Base-by-base conservation (phyloP, 2,113 vertebrate species). In the Nycticorax nycticorax region DNA sequence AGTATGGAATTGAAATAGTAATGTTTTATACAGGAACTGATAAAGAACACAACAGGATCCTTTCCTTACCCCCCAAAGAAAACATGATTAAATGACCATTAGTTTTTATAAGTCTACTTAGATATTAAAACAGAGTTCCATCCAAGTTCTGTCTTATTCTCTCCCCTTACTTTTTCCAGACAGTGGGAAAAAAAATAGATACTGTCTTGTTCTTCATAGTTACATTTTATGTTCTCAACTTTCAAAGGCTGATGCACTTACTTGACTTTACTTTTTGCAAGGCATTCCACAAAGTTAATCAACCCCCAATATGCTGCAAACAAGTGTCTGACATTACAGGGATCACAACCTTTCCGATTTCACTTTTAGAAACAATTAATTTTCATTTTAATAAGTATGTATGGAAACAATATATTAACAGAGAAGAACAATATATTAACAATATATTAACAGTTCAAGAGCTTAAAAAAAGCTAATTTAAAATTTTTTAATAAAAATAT, bases 61-160 rank as follows among this genome's bases (percentile, higher is more conserved):
- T 1, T 5, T 1, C 32, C 12, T 8, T 2, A 23, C 14, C 6
- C 14, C 4, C 4, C 23, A 27, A 39, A 74, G 15, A 23, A 69
- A 86, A 91, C 19, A 18, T 4, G 8, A 60, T 45, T 55, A 74
- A 86, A 67, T 11, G 5, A 52, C 14, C 20, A 15, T 22, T 33
- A 15, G 11, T 28, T 85, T 83, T 73, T 14, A 0, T 19, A 77
- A n/a, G 8, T 77, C 56, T 56, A 41, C 37, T 91, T 22, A 63
- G 37, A 59, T 35, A 37, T 3, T 35, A 91, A 88, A 96, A 62
- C 4, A 72, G 52, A 81, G 30, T 26, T 89, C 35, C 43, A 77
- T 11, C 41, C 15, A 57, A 83, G 71, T 55, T 59, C 52, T 75
- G 26, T 17, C 21, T 48, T 32, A 37, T 81, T 71, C 4, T 21